Evolutionary conservation across 2,888 invertebrate species (phyloP).

Genomic region (Oegoconia quadripuncta): DNA sequence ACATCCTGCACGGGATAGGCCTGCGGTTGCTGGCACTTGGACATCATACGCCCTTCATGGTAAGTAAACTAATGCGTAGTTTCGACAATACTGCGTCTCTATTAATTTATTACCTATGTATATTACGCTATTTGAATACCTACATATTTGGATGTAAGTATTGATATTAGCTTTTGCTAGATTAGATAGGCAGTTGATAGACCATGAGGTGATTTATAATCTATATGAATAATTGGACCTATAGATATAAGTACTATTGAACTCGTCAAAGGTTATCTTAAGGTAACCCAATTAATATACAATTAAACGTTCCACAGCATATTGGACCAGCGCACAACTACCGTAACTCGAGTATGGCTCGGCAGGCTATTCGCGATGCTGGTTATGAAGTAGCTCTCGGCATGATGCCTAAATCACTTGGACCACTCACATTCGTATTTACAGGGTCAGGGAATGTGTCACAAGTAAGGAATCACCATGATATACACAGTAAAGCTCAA

Average conservation of each 20-base stretch:
- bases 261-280: too few relatives aligned
- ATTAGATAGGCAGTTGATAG: too few relatives aligned
- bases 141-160: too few relatives aligned
- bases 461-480: too few relatives aligned
- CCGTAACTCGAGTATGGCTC: conserved; percentile 97
- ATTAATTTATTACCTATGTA: too few relatives aligned
- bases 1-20: conserved; percentile 98
- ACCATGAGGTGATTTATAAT: background rate
- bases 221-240: too few relatives aligned
- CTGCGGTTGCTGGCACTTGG: conserved; percentile 95
- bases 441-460: conserved; percentile 99
- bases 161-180: too few relatives aligned
- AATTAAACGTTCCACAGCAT: conserved; percentile 78
- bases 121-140: too few relatives aligned
- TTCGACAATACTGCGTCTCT: too few relatives aligned
- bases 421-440: conserved; percentile 98
- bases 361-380: conserved; percentile 98
- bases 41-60: conserved; percentile 99
- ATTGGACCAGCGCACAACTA: conserved; percentile 99
- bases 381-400: conserved; percentile 98
- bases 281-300: background rate
- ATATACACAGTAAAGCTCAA: too few relatives aligned
- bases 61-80: conserved; percentile 41
- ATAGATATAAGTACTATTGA: too few relatives aligned
- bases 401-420: conserved; percentile 98